Conservation (phyloP, 2,113 vertebrate species). For the Potamarius usumacintae region DNA sequence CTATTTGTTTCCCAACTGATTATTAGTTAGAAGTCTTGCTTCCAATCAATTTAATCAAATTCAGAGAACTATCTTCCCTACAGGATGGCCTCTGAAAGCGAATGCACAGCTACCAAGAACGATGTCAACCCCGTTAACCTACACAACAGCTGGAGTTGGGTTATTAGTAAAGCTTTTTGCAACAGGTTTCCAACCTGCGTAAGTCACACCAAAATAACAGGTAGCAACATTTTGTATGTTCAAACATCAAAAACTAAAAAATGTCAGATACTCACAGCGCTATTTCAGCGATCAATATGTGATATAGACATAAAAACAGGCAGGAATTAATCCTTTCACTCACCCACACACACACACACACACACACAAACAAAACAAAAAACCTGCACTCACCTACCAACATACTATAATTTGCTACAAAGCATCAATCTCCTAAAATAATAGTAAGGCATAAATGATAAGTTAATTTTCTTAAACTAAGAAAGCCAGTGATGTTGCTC, state of each 20-base stretch:
- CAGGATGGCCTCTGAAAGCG: conserved; percentile 19
- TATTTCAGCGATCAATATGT: conserved; percentile 65
- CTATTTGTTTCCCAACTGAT: background rate
- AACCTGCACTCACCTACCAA: conserved; percentile 5
- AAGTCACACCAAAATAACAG: conserved; percentile 59
- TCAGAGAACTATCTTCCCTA: conserved; percentile 1
- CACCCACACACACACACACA: background rate
- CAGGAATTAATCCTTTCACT: conserved; percentile 33
- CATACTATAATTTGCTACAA: conserved; percentile 68
- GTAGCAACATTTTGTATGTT: conserved; percentile 61
- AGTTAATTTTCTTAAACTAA: conserved; percentile 69
- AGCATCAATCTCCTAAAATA: conserved; percentile 70
- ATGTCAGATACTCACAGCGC: conserved; percentile 65
- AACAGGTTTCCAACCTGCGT: conserved; percentile 63
- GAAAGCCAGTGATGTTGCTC: conserved; percentile 77
- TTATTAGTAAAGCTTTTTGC: conserved; percentile 77
- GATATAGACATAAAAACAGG: conserved; percentile 51
- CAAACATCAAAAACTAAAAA: conserved; percentile 40
- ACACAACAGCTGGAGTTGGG: conserved; percentile 70
- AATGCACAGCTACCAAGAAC: conserved; percentile 38
- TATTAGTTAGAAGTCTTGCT: conserved; percentile 3
- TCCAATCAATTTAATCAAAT: conserved; percentile 18
- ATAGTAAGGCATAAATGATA: conserved; percentile 79
- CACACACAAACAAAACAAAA: background rate
- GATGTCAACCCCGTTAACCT: conserved; percentile 40